Percentiles rank a stretch among this genome's conserved stretches.
Conservation (phyloP, 1,140 invertebrate genomes). For the Diachasma alloeum region DNA sequence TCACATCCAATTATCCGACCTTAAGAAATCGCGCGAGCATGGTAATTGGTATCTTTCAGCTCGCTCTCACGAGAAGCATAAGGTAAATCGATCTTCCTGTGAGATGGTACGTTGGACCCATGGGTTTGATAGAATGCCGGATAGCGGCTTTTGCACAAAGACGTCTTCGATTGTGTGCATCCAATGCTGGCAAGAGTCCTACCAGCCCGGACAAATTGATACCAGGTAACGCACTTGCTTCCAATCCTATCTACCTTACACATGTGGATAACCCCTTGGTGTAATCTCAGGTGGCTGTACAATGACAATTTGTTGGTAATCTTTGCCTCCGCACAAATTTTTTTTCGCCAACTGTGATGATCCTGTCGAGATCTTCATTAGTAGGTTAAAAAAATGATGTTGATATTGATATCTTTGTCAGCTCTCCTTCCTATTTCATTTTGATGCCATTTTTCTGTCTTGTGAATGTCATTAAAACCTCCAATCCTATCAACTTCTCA, state of each 20-base stretch:
- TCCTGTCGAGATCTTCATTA: too few species aligned
- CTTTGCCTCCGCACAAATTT: background rate
- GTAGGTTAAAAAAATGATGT: too few species aligned
- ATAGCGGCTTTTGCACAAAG: slow-evolving; percentile 61
- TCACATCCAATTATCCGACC: slow-evolving; percentile 39
- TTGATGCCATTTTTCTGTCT: background rate
- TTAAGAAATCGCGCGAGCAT: slow-evolving; percentile 20
- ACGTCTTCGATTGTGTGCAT: slow-evolving; percentile 51
- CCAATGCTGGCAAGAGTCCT: slow-evolving; percentile 44
- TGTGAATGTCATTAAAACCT: background rate
- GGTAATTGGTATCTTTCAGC: slow-evolving; percentile 59
- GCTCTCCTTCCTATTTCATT: background rate
- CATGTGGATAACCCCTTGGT: background rate
- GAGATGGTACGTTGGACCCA: slow-evolving; percentile 10
- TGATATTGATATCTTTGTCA: too few species aligned
- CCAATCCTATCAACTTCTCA: too few species aligned
- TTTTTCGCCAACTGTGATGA: too few species aligned
- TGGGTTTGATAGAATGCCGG: slow-evolving; percentile 60
- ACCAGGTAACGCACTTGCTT: slow-evolving; percentile 58
- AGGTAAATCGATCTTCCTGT: slow-evolving; percentile 56
- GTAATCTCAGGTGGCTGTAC: too few species aligned
- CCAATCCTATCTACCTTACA: slow-evolving; percentile 25
- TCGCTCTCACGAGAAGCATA: background rate
- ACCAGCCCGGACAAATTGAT: slow-evolving; percentile 61
- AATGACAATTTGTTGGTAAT: background rate